A percentile compares a stretch with the other conserved stretches of the same genome.
Evolutionary conservation across 1,140 invertebrate species (phyloP).

Genomic region (Platyura marginata): DNA sequence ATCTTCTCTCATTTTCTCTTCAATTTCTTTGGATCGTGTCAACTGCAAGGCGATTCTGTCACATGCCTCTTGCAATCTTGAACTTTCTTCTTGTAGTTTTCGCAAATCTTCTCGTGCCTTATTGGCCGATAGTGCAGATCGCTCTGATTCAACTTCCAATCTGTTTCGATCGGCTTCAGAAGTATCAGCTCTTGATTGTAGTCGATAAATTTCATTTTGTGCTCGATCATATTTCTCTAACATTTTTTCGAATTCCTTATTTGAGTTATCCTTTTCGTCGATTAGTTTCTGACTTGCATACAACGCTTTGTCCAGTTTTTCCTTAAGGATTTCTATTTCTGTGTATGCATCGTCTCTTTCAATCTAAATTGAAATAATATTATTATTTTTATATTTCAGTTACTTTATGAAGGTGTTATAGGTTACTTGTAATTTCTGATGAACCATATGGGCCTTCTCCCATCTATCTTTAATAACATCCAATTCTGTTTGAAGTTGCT

Average conservation of each 20-base stretch:
- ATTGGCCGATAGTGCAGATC: slow-evolving; percentile 51
- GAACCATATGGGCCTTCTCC: slow-evolving; percentile 66
- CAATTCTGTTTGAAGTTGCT: slow-evolving; percentile 64
- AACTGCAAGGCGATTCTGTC: slow-evolving; percentile 68
- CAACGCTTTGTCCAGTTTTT: slow-evolving; percentile 74
- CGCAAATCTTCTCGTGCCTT: slow-evolving; percentile 73
- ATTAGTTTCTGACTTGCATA: slow-evolving; percentile 58
- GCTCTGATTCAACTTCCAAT: slow-evolving; percentile 69
- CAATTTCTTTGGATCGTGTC: slow-evolving; percentile 66
- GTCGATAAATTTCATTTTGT: slow-evolving; percentile 71
- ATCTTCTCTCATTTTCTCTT: slow-evolving; percentile 81
- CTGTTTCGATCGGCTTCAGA: slow-evolving; percentile 72
- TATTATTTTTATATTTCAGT: background rate
- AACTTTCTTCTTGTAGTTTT: slow-evolving; percentile 67
- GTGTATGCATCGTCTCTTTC: slow-evolving; percentile 68
- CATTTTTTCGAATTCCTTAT: slow-evolving; percentile 82
- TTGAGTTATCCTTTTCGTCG: slow-evolving; percentile 71
- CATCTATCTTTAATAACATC: slow-evolving; percentile 72
- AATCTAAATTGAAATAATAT: slow-evolving; percentile 32
- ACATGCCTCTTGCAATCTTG: slow-evolving; percentile 69
- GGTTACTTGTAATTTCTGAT: slow-evolving; percentile 58
- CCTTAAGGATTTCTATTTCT: slow-evolving; percentile 72
- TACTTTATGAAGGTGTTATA: background rate
- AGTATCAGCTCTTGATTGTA: slow-evolving; percentile 73
- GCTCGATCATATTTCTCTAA: slow-evolving; percentile 83